phyloP scores from a whole-genome alignment of 1,140 invertebrate genomes.

The Drosophila pseudoananassae region DNA sequence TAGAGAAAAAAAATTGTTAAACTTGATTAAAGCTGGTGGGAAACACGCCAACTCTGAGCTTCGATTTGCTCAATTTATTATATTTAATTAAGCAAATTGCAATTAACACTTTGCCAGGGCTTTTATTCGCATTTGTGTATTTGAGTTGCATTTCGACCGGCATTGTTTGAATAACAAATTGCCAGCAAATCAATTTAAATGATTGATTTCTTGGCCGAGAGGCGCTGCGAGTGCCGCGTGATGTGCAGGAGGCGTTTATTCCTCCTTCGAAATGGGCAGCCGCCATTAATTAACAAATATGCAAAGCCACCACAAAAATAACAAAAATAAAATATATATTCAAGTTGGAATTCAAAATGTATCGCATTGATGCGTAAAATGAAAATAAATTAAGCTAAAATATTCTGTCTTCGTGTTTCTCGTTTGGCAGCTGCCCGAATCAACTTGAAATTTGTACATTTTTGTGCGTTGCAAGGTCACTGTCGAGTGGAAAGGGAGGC shows the following conservation, averaged over 20 bases:
- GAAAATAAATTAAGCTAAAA: slow-evolving; percentile 81
- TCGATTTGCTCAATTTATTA: slow-evolving; percentile 71
- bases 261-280: slow-evolving; percentile 42
- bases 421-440: slow-evolving; percentile 54
- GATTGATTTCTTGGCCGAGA: slow-evolving; percentile 76
- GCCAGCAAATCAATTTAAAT: slow-evolving; percentile 77
- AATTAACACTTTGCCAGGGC: slow-evolving; percentile 68
- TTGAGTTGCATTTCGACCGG: slow-evolving; percentile 62
- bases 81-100: slow-evolving; percentile 71
- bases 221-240: slow-evolving; percentile 51
- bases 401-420: slow-evolving; percentile 77
- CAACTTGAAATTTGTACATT: slow-evolving; percentile 63
- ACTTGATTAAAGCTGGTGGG: slow-evolving; percentile 58
- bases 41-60: slow-evolving; percentile 45
- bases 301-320: slow-evolving; percentile 58
- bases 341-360: slow-evolving; percentile 45
- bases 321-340: slow-evolving; percentile 26
- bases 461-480: slow-evolving; percentile 74
- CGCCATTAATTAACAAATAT: slow-evolving; percentile 75
- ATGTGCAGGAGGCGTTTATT: slow-evolving; percentile 48
- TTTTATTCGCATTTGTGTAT: slow-evolving; percentile 37
- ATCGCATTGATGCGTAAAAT: slow-evolving; percentile 58
- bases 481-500: neutral
- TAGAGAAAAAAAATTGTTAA: slow-evolving; percentile 29
- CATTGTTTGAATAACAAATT: slow-evolving; percentile 77